A percentile compares a stretch with the other conserved stretches of the same genome.
phyloP scores from a whole-genome alignment of 2,888 invertebrate species.

The Troides oblongomaculatus region DNA sequence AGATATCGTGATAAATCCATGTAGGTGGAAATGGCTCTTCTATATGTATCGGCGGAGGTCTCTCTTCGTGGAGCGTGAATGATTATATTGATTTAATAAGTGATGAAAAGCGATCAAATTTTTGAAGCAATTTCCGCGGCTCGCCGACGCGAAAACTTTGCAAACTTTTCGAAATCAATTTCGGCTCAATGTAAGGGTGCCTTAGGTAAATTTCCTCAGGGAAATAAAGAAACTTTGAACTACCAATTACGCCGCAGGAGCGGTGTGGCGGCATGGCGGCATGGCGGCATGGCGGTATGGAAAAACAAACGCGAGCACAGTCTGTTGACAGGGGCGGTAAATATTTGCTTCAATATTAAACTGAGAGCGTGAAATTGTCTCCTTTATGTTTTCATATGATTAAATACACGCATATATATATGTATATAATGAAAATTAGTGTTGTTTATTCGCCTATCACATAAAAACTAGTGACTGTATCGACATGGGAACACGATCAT shows the following conservation, averaged over 20 bases:
- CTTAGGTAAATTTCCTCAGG: conserved; percentile 23
- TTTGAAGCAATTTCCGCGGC: conserved; percentile 3
- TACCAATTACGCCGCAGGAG: conserved; percentile 15
- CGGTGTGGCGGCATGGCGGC: no score
- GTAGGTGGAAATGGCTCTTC: no score
- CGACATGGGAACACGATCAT: no score
- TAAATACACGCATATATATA: not conserved
- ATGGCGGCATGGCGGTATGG: not conserved
- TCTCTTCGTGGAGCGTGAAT: no score
- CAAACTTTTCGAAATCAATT: conserved; percentile 20
- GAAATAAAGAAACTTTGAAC: conserved; percentile 26
- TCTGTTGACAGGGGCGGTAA: conserved; percentile 13
- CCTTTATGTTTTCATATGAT: conserved; percentile 7
- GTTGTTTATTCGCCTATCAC: no score
- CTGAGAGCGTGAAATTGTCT: conserved; percentile 1
- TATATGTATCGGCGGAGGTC: no score
- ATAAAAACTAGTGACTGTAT: no score
- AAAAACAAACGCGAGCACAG: conserved; percentile 16
- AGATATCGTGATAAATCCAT: no score
- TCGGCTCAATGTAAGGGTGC: conserved; percentile 5
- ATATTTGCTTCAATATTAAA: conserved; percentile 8
- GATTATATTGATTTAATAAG: not conserved
- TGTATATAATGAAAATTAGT: no score
- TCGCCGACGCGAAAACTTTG: not conserved
- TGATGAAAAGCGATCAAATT: not conserved